A percentile compares a stretch with the other conserved stretches of the same genome.
These are phyloP conservation scores for Perccottus glenii DNA, from an alignment of 2,113 vertebrate species.

Conservation along the genomic window DNA sequence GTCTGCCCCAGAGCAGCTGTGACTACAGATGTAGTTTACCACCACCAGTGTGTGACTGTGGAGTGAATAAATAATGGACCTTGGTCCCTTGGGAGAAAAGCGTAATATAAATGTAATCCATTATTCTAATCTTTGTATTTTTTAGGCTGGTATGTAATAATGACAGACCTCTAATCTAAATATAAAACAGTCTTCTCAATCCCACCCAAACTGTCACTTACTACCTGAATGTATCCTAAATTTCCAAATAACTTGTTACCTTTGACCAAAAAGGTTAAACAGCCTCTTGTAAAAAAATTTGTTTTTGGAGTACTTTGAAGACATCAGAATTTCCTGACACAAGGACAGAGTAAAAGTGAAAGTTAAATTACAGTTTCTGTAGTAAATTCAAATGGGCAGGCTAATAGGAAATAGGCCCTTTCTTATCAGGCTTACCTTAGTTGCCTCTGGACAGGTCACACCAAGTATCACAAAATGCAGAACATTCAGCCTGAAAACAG, in stretches of 20 bases:
- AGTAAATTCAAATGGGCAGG: background rate
- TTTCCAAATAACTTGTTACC: constrained; percentile 39
- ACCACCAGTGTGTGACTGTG: no score
- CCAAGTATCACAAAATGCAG: constrained; percentile 51
- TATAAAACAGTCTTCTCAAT: no score
- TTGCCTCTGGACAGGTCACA: constrained; percentile 69
- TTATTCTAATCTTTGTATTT: no score
- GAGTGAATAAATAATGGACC: no score
- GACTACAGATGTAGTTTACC: no score
- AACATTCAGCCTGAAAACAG: constrained; percentile 63
- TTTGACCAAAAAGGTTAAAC: constrained; percentile 73
- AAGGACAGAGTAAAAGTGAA: background rate
- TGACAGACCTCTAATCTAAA: no score
- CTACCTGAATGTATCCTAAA: no score
- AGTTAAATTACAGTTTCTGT: background rate
- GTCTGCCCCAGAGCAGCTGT: no score
- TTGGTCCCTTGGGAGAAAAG: no score
- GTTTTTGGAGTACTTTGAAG: constrained; percentile 77
- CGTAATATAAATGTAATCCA: no score
- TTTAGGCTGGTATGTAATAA: no score
- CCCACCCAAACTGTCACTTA: no score
- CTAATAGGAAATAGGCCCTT: background rate
- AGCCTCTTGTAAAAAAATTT: constrained; percentile 54
- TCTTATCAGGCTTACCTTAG: constrained; percentile 67
- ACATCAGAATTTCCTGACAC: constrained; percentile 77